Evolutionary conservation across 1,140 invertebrate species (phyloP), one percentile per base, ranked within the genome.

Genomic region (Halyomorpha halys): DNA sequence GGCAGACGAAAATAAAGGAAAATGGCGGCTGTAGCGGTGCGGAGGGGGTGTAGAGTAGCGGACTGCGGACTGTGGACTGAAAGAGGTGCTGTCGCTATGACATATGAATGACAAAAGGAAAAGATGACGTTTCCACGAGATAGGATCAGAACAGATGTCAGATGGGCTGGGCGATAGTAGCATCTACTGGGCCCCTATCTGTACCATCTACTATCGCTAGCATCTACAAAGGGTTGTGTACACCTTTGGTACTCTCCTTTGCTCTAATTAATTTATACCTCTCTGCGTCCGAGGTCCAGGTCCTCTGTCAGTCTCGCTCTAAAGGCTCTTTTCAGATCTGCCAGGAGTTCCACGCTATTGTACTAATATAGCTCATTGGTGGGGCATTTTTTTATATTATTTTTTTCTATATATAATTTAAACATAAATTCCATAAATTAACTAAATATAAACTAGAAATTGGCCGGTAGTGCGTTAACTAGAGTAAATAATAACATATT

Each of bases 111-210:
- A 49, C 47, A 49, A 49, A 49, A 49, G n/a, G n/a, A 19, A 21
- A 49, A 49, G 47, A 49, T 49, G 47, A 49, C 47, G 47, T 49
- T 49, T 49, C 11, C 11, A 49, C 3, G 21, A 18, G 47, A 49
- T 49, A 49, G 47, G 47, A 49, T 49, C 47, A 21, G 47, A 49
- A 49, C 47, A 49, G 47, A 49, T 49, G 47, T 49, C 47, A 49
- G 47, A 49, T 49, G n/a, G 47, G n/a, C 47, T 11, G 11, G 6
- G 13, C 34, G 47, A 49, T 49, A 49, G n/a, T 18, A 18, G n/a
- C 47, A 47, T 3, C 45, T 14, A 3, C n/a, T n/a, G n/a, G 15
- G 15, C 6, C 16, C 9, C n/a, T 18, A 21, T 49, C 47, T 1
- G 3, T 21, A 49, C 47, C 47, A 49, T 18, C 47, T 49, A 21